Evolutionary conservation across 2,888 invertebrate species (phyloP), one percentile per base, ranked within the genome.

Genomic region (Amphipyra tragopoginis): DNA sequence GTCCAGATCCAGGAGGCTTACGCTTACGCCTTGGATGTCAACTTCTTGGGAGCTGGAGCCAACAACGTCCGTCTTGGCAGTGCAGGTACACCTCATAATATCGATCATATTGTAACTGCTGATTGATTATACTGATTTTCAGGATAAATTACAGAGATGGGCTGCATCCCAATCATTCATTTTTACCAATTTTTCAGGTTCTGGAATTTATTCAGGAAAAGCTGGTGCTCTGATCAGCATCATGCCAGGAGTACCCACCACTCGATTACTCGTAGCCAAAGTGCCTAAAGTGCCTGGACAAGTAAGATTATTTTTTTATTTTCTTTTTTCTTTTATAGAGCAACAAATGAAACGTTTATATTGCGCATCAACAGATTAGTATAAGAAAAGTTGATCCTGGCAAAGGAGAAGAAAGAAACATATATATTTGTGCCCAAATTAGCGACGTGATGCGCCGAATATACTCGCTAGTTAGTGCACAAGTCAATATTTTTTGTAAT

Each of bases 1-100:
- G 93, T 96, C 0, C 96, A 97, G 84, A 93, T 95, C 5, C 97
- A 98, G 84, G 95, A 96, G 59, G 96, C 96, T 4, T 98, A 97
- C 95, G 96, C 98, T 0, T 95, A 96, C 60, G 91, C 95, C 0
- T 93, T 97, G 84, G 94, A 97, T 57, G 96, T 97, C 0, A 97
- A 97, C 81, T 93, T 98, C 4, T 84, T 98, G 9, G 96, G 96
- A 0, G 91, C 98, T 1, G 97, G 97, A 14, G 96, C 97, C 2
- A 97, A 97, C 82, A 90, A 94, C 45, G 96, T 97, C 0, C 62
- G 60, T 0, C 81, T 90, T 0, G 97, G 97, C 2, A 96, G 95
- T 73, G 95, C 96, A 36, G 95, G 95, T 94, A 48, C 82, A 76
- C 29, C 63, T 3, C 26, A 26, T 34, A 7, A 33, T n/a, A 6